Evolutionary conservation across 2,888 invertebrate species (phyloP).

Genomic region (Apodemia zela): DNA sequence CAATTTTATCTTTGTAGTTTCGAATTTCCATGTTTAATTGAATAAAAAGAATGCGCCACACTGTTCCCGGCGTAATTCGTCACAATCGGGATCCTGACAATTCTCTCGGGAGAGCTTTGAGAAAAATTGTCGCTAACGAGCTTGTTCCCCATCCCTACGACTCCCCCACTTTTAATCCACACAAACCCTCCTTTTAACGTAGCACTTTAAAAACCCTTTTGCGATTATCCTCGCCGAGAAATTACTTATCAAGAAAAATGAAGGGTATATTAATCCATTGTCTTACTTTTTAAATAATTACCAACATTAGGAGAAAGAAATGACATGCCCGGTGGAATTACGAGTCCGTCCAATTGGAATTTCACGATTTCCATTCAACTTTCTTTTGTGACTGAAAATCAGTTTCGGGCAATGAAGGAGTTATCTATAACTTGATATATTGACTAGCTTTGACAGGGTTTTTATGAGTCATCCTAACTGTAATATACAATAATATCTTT

Average conservation of each 20-base stretch:
- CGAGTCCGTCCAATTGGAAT: background rate
- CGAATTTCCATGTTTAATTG: slow-evolving; percentile 47
- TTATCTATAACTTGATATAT: no score
- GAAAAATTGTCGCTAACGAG: slow-evolving; percentile 79
- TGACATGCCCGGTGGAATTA: slow-evolving; percentile 15
- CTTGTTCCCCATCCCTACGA: slow-evolving; percentile 50
- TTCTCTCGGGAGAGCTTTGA: slow-evolving; percentile 72
- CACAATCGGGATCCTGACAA: slow-evolving; percentile 76
- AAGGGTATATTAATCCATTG: slow-evolving; percentile 54
- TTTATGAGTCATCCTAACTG: no score
- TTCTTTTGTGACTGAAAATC: no score
- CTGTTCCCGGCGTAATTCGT: slow-evolving; percentile 69
- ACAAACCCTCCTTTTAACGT: slow-evolving; percentile 44
- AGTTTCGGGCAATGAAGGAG: no score
- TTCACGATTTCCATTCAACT: background rate
- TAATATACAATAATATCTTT: no score
- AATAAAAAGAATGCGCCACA: slow-evolving; percentile 53
- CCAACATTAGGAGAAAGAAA: slow-evolving; percentile 34
- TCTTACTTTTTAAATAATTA: slow-evolving; percentile 54
- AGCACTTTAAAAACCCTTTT: slow-evolving; percentile 76
- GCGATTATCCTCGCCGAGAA: slow-evolving; percentile 64
- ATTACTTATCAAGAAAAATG: slow-evolving; percentile 63
- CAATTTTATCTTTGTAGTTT: slow-evolving; percentile 22
- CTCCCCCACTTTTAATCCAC: slow-evolving; percentile 38
- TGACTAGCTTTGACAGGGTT: no score